phyloP scores from a whole-genome alignment of 1,140 invertebrate genomes.

The Pseudachorutes palmiensis region DNA sequence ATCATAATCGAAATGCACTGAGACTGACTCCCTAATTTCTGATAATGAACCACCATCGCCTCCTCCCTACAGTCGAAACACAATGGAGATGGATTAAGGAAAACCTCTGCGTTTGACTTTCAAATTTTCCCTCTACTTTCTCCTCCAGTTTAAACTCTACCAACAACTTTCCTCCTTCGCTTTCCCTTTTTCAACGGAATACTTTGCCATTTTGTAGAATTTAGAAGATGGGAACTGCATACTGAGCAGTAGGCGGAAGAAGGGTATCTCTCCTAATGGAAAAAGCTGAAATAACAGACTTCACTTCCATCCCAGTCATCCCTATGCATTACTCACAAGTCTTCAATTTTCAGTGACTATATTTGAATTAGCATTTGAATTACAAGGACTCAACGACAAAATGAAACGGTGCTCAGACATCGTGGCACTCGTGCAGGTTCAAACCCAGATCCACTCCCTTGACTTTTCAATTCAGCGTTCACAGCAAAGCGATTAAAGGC shows the following conservation, averaged over 20 bases:
- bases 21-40: neutral
- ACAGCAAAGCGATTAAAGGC: too few species aligned
- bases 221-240: neutral
- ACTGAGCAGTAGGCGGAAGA: neutral
- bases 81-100: neutral
- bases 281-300: constrained; percentile 2
- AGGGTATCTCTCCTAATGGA: neutral
- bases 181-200: neutral
- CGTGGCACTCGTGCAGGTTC: too few species aligned
- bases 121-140: neutral
- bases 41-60: neutral
- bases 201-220: neutral
- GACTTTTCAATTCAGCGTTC: too few species aligned
- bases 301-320: too few species aligned
- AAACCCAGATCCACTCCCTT: too few species aligned
- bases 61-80: neutral
- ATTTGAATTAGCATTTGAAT: constrained; percentile 1
- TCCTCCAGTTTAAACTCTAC: neutral
- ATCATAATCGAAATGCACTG: neutral
- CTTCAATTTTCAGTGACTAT: neutral
- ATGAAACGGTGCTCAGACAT: too few species aligned
- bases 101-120: neutral
- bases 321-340: too few species aligned
- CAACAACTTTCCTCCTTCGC: neutral
- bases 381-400: too few species aligned